Evolutionary conservation across 2,113 vertebrate species (phyloP), one percentile per base, ranked within the genome.

Genomic region (Hirundichthys speculiger): DNA sequence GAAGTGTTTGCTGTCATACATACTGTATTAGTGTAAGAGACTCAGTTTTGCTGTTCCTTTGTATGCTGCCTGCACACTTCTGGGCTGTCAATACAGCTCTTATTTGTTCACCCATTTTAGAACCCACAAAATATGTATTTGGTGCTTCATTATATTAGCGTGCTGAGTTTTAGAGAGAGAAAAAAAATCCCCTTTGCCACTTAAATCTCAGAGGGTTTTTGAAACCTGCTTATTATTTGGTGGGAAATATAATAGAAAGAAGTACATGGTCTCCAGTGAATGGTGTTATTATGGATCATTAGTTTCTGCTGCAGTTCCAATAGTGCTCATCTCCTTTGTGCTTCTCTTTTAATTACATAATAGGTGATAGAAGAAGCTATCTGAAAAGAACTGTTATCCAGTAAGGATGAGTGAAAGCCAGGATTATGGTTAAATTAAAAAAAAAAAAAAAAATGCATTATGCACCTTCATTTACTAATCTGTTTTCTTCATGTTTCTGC

Each of bases 241-340:
- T 71, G 25, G 22, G 27, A 21, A 63, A 43, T 69, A 71, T 66
- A 69, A 72, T 54, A 53, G n/a, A n/a, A n/a, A 40, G 48, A 56
- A 59, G 43, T 54, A 54, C 56, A 59, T 52, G 53, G 58, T 45
- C 24, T 62, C 39, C 24, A n/a, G 49, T 78, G 69, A 90, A 85
- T 79, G 38, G 56, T 20, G 40, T 64, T 72, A 85, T 82, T 80
- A 82, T 85, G 67, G 58, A 63, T 46, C 60, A 79, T 68, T 71
- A 68, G 64, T 64, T 65, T 73, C 13, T 34, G 43, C 41, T 63
- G n/a, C 55, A 68, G 40, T 84, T 80, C 78, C 65, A 74, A 63
- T 74, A 70, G 66, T 58, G 69, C 56, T 30, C 62, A 72, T 69
- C 34, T 74, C 24, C 46, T 56, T 30, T 66, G 38, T 62, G 60